A percentile compares a stretch with the other conserved stretches of the same genome.
These are phyloP conservation scores for Bolinopsis microptera DNA, from an alignment of 37 sponge, comb jelly and placozoan species.

Conservation along the genomic window DNA sequence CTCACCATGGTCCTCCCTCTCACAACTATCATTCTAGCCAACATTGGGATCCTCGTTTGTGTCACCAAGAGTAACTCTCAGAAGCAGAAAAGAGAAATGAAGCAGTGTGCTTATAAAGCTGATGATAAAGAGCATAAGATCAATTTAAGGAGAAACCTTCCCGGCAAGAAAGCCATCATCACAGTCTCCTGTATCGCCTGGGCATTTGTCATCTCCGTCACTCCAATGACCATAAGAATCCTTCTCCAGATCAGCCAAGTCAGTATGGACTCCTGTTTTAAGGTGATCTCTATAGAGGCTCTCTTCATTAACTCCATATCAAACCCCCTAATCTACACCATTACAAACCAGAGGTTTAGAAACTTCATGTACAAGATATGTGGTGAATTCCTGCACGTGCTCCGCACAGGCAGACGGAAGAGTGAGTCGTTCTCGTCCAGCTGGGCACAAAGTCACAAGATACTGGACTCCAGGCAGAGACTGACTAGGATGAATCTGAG, in stretches of 20 bases:
- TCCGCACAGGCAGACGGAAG: background rate
- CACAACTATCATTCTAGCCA: background rate
- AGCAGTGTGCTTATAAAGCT: background rate
- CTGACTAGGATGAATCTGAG: background rate
- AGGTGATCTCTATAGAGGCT: background rate
- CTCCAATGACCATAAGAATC: background rate
- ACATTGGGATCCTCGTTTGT: background rate
- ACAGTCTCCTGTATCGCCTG: background rate
- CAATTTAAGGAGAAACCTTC: background rate
- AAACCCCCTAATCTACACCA: background rate
- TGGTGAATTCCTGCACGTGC: background rate
- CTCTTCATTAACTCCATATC: background rate
- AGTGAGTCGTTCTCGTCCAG: background rate
- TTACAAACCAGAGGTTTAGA: background rate
- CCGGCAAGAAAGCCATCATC: slow-evolving; percentile 1
- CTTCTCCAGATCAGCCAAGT: background rate
- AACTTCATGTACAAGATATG: background rate
- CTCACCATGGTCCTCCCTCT: background rate
- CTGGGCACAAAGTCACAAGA: background rate
- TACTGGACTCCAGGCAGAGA: background rate
- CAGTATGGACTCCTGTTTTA: background rate
- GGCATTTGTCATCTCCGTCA: slow-evolving; percentile 6
- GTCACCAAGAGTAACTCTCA: background rate
- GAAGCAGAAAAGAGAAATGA: background rate
- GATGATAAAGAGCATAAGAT: background rate